These are phyloP conservation scores for Tenrec ecaudatus DNA, from an alignment of 2,113 vertebrate genomes.

Conservation along the genomic window DNA sequence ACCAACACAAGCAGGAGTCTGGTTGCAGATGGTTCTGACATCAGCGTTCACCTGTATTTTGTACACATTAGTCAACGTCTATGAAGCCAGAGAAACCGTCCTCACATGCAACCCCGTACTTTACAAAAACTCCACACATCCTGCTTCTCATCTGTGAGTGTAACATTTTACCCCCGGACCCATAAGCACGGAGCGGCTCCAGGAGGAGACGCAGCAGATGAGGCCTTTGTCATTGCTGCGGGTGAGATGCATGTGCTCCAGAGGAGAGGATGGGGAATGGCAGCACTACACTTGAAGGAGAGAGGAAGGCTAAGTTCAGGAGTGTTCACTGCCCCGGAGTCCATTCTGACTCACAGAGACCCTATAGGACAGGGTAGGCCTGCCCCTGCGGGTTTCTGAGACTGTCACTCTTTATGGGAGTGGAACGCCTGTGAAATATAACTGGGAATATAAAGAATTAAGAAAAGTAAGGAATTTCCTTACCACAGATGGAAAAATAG, in stretches of 20 bases:
- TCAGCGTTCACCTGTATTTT: not conserved
- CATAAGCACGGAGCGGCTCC: not conserved
- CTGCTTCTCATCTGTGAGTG: not conserved
- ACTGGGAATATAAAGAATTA: not conserved
- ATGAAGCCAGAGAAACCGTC: not conserved
- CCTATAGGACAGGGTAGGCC: too few species aligned
- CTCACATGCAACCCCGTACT: not conserved
- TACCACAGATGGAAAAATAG: not conserved
- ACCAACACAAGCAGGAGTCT: fast-evolving
- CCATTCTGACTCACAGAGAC: too few species aligned
- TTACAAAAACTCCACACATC: not conserved
- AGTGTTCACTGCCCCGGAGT: too few species aligned
- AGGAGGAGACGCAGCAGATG: not conserved
- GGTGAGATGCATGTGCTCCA: not conserved
- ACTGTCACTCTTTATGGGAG: too few species aligned
- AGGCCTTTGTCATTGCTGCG: not conserved
- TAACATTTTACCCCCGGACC: not conserved
- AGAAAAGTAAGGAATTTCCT: not conserved
- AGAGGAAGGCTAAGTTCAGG: not conserved
- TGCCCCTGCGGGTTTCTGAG: too few species aligned
- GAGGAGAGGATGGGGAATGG: not conserved
- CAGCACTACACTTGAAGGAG: not conserved
- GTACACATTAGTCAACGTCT: not conserved
- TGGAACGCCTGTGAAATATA: too few species aligned
- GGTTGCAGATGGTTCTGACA: not conserved